Conservation (phyloP, 2,113 vertebrate genomes). For the Dunckerocampus dactyliophorus region DNA sequence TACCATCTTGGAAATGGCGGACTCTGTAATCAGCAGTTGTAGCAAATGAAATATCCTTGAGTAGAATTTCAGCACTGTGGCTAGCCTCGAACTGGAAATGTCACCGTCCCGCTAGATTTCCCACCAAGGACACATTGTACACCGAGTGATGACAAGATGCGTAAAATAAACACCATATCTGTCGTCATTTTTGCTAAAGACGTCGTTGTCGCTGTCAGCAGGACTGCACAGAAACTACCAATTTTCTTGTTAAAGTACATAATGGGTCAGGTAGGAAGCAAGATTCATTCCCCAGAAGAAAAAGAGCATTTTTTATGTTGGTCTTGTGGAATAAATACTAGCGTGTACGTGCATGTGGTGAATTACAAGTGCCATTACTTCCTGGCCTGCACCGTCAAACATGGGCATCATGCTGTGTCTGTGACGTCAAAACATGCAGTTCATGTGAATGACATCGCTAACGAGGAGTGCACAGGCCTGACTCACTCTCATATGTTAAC, state of each 20-base stretch:
- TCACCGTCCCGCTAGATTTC: conserved; percentile 30
- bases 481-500: conserved; percentile 27
- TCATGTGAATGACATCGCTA: conserved; percentile 50
- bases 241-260: not conserved
- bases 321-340: conserved; percentile 14
- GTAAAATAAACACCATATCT: conserved; percentile 35
- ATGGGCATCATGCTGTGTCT: conserved; percentile 43
- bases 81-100: conserved; percentile 44
- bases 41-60: conserved; percentile 8
- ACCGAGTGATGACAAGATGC: conserved; percentile 31
- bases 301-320: not conserved
- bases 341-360: conserved; percentile 15
- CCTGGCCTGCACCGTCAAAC: conserved; percentile 25
- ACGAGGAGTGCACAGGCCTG: conserved; percentile 1
- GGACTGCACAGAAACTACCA: not conserved
- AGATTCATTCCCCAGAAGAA: not conserved
- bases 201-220: not conserved
- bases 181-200: conserved; percentile 19
- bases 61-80: conserved; percentile 21
- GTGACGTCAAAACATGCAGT: conserved; percentile 46
- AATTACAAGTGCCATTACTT: conserved; percentile 24
- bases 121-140: conserved; percentile 20
- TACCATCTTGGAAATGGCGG: not conserved
- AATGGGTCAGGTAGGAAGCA: not conserved
- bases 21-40: not conserved